These are phyloP conservation scores for Coracias cyanogaster DNA, from an alignment of 2,797 vertebrate genomes.

Conservation along the genomic window DNA sequence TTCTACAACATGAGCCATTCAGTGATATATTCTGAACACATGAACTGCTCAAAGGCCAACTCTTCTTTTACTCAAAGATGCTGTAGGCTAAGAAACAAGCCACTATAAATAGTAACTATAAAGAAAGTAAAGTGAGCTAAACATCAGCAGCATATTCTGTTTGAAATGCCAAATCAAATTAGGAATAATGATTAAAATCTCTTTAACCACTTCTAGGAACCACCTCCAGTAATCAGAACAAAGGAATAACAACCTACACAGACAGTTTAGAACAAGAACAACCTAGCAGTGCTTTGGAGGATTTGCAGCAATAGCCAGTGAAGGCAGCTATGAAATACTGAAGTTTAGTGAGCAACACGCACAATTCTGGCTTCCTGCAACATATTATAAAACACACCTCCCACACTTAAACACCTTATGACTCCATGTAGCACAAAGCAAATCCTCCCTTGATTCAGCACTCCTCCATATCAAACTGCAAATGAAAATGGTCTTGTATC, in stretches of 20 bases:
- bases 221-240: not conserved
- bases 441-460: not conserved
- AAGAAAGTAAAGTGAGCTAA: not conserved
- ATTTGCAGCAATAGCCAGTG: not conserved
- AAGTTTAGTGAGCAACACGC: not conserved
- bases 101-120: not conserved
- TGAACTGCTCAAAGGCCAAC: not conserved
- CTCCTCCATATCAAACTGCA: not conserved
- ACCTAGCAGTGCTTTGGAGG: not conserved
- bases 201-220: not conserved
- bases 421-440: not conserved
- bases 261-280: not conserved
- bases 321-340: not conserved
- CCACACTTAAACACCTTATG: not conserved
- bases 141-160: not conserved
- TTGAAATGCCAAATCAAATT: not conserved
- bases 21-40: not conserved
- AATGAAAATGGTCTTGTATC: not conserved
- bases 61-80: not conserved
- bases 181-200: not conserved
- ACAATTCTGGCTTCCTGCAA: not conserved
- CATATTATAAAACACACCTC: not conserved
- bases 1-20: not conserved
- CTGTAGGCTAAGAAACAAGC: not conserved
- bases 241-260: not conserved